Base-by-base conservation (phyloP, 2,797 vertebrate species). In the Ctenochaetus hawaiiensis region DNA sequence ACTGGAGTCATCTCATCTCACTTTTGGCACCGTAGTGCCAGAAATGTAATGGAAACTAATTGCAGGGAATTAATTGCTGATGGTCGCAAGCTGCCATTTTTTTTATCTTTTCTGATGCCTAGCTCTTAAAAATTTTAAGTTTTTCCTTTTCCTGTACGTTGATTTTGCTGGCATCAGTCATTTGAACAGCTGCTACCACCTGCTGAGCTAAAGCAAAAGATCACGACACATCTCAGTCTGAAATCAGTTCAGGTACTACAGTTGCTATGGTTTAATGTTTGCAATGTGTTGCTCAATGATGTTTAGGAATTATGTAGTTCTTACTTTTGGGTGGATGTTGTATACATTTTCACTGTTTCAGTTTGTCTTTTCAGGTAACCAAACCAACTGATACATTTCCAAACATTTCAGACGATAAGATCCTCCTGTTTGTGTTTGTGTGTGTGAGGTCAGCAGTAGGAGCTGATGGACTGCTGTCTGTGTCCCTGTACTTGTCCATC, bases 1-100 rank as follows among this genome's bases (percentile, higher is more conserved):
- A 73, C 34, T 44, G 13, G 14, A 57, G 13, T 37, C 17, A n/a
- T 45, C 53, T 39, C 22, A 67, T 72, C 26, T 72, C 57, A 49
- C 18, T 67, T 9, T 5, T 30, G 16, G 44, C 1, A 39, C 1
- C 8, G 34, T 17, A 48, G 26, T 6, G 7, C 2, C 5, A 30
- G 12, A 16, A 17, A 12, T 26, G 11, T 30, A 3, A 52, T 0
- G 1, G 39, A 43, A 9, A n/a, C 14, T 72, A 13, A 65, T 37
- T 6, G 7, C 12, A 37, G 49, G 20, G 37, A 22, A 61, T 18
- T 8, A 10, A 9, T 60, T 18, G 13, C 4, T 0, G 0, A 13
- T 34, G 16, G 10, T 61, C 7, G 3, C 37, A 20, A 8, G 6
- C 43, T 62, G 54, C 44, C 16, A 3, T 13, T 0, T 26, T 62